Base-by-base conservation (phyloP, 2,888 invertebrate genomes). In the Limnephilus marmoratus region DNA sequence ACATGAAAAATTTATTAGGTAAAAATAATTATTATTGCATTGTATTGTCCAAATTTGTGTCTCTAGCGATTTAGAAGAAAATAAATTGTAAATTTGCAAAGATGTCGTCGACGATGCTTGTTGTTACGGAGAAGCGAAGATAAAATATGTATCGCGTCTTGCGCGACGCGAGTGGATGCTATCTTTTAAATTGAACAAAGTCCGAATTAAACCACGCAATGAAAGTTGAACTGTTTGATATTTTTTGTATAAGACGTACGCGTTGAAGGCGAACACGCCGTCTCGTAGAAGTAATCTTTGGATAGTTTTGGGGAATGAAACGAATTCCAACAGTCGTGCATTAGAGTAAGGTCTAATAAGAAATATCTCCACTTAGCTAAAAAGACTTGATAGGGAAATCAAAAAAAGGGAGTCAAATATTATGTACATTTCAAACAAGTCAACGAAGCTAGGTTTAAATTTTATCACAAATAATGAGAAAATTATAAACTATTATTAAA, bases 401-500 rank as follows among this genome's bases (percentile, higher is more conserved):
- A 85, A 85, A 90, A 91, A 49, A 3, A 0, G 87, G 92, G 85
- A 82, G 68, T 82, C 37, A 90, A 88, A 82, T 83, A 68, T 90
- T 80, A 88, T 89, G 89, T 92, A 92, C 45, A 92, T 90, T 92
- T 88, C 86, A 92, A 90, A 92, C 81, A 91, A 92, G 92, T 92
- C 92, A 92, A 90, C 92, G 92, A 92, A 92, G 90, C 85, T 92
- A 92, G 92, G 92, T 49, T 92, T 85, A 92, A 85, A 81, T 89
- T 92, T 91, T 92, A 92, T 91, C 90, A 92, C 81, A 91, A 83
- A 91, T 87, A 88, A 81, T 82, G 45, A 88, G 68, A 68, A 41
- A 88, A 90, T 85, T 85, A 45, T 68, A 81, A 85, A 92, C 83
- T 90, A 90, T 91, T 91, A 90, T 85, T 85, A 80, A 68, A 91